Base-by-base conservation (phyloP, 2,113 vertebrate species). In the Strix aluco region DNA sequence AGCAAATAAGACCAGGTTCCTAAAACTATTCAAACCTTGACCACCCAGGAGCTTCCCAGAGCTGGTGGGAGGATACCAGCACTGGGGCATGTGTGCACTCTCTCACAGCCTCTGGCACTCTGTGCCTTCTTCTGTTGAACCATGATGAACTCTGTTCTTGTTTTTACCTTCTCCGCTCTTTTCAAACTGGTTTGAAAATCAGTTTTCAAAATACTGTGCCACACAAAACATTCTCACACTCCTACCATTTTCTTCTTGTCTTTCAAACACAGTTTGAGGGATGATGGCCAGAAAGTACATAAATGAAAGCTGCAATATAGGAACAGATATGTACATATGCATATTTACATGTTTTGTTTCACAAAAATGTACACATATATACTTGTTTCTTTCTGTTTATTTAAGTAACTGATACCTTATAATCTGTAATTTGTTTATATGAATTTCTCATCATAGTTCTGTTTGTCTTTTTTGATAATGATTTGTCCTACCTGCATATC, bases 51-150 rank as follows among this genome's bases (percentile, higher is more conserved):
- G 21, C 11, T 78, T 73, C 27, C 38, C 1, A 1, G 25, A 71
- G 7, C 25, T 51, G 1, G 0, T 4, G 17, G 61, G 25, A 87
- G 10, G 13, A 46, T 29, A 49, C 4, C 23, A 57, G 40, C 36
- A 21, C 21, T 0, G 3, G 49, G 36, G 21, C 27, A 88, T 15
- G 40, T 4, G 1, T 2, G 23, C 16, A 3, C 21, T 54, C 40
- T 52, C 13, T 49, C 0, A 0, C 77, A 66, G 34, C 19, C 23
- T 73, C 40, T 51, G 13, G 4, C 30, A 23, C 8, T 81, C 27
- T 36, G 7, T 2, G 8, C 10, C 34, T 78, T 10, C 47, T 66
- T 65, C 38, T 74, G 59, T 46, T 81, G 32, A 93, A 13, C 17
- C 29, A 17, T 10, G 46, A 58, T 32, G 51, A 87, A 54, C 16